Percentiles rank a stretch among this genome's conserved stretches.
These are phyloP conservation scores for Tyto alba DNA, from an alignment of 2,113 vertebrate genomes.

Conservation along the genomic window DNA sequence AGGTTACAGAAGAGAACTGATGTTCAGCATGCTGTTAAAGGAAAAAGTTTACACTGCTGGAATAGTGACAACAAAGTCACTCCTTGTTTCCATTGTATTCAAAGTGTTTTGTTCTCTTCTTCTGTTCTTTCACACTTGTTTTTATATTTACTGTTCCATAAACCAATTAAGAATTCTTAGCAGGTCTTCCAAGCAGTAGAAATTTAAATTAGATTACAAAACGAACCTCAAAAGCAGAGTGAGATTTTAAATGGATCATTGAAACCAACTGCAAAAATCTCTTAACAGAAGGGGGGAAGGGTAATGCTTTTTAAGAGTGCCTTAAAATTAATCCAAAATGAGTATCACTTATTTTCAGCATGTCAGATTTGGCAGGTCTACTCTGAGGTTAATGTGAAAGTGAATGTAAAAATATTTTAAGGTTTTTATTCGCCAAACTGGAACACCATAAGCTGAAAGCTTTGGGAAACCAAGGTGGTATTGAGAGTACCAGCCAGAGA, in stretches of 20 bases:
- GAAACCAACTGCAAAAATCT: conserved; percentile 59
- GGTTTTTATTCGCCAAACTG: neutral
- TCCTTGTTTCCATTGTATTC: neutral
- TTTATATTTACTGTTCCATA: conserved; percentile 70
- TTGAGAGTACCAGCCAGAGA: neutral
- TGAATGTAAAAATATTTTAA: conserved; percentile 5
- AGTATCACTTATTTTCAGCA: conserved; percentile 12
- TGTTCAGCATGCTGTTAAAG: neutral
- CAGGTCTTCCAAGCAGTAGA: conserved; percentile 67
- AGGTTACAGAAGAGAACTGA: neutral
- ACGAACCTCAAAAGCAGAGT: conserved; percentile 61
- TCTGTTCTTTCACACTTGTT: conserved; percentile 59
- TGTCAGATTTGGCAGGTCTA: conserved; percentile 40
- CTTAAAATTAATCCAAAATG: conserved; percentile 57
- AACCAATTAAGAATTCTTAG: conserved; percentile 72
- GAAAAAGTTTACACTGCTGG: neutral
- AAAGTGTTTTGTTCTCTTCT: conserved; percentile 35
- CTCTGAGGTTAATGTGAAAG: neutral
- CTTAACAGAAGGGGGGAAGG: conserved; percentile 17
- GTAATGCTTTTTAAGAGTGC: conserved; percentile 42
- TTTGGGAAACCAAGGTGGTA: neutral
- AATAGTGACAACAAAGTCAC: neutral
- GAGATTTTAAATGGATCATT: conserved; percentile 68
- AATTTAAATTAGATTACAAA: conserved; percentile 71
- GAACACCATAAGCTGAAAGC: neutral